Percentiles rank a stretch among this genome's conserved stretches.
These are phyloP conservation scores for Metacarcinus magister DNA, from an alignment of 2,888 invertebrate genomes.

Conservation along the genomic window DNA sequence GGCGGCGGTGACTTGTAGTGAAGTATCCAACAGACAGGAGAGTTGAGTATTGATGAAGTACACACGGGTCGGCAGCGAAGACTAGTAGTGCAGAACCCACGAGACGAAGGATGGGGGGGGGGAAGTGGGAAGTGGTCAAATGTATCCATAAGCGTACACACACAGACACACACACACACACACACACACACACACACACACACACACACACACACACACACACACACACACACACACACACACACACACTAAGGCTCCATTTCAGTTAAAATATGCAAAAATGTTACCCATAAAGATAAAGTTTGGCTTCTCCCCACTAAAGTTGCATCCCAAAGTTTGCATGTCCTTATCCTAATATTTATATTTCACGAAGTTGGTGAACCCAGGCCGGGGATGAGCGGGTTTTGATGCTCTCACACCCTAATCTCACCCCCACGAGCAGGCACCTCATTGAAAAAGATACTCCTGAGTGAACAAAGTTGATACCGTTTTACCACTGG, in stretches of 20 bases:
- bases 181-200: slow-evolving; percentile 17
- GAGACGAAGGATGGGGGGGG: too few relatives aligned
- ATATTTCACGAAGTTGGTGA: neutral
- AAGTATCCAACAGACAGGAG: too few relatives aligned
- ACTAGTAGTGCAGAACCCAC: too few relatives aligned
- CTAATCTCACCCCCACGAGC: neutral
- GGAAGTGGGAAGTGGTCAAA: too few relatives aligned
- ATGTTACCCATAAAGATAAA: neutral
- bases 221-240: slow-evolving; percentile 17
- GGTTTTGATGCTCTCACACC: neutral
- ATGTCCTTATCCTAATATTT: slow-evolving; percentile 15
- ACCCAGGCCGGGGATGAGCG: neutral
- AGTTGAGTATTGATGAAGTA: too few relatives aligned
- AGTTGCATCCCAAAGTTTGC: neutral
- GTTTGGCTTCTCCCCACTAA: neutral
- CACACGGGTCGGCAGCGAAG: too few relatives aligned
- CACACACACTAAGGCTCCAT: neutral
- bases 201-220: slow-evolving; percentile 2
- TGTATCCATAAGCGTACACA: neutral
- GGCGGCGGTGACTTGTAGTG: too few relatives aligned
- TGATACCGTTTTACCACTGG: neutral
- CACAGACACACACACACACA: neutral
- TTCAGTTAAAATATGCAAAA: neutral
- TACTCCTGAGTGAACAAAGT: neutral
- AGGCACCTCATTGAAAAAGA: neutral